Percentiles rank a stretch among this genome's conserved stretches.
Evolutionary conservation across 2,113 vertebrate species (phyloP).

Genomic region (Dromas ardeola): DNA sequence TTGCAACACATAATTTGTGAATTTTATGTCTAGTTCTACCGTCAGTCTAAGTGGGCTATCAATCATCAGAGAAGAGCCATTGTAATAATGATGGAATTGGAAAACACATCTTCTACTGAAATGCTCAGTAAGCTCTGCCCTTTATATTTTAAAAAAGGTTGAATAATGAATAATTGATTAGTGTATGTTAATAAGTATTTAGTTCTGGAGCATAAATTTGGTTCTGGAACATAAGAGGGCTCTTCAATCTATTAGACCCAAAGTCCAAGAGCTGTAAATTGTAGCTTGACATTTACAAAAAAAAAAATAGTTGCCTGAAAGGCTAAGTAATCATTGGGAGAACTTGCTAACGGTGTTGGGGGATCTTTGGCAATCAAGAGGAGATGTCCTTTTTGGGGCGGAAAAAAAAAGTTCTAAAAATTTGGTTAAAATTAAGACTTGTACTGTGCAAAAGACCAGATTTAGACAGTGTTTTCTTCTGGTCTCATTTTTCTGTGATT

Average conservation of each 20-base stretch:
- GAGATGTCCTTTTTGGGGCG: background rate
- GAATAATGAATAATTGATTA: background rate
- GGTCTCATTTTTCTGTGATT: background rate
- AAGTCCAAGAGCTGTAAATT: background rate
- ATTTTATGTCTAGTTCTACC: background rate
- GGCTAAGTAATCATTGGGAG: background rate
- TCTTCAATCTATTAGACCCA: background rate
- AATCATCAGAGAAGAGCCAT: background rate
- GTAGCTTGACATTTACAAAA: background rate
- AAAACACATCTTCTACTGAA: background rate
- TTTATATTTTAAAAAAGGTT: background rate
- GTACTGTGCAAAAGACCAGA: background rate
- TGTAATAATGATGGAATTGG: background rate
- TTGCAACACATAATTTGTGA: background rate
- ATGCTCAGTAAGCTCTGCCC: rapidly evolving
- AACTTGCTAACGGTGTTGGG: background rate
- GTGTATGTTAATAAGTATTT: background rate
- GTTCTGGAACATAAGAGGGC: background rate
- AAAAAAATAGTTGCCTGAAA: background rate
- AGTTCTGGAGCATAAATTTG: background rate
- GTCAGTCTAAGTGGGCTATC: background rate
- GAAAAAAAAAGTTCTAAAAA: background rate
- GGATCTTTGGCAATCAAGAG: background rate
- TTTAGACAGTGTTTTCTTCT: background rate
- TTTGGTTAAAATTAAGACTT: background rate